A percentile compares a stretch with the other conserved stretches of the same genome.
These are phyloP conservation scores for Myiozetetes cayanensis DNA, from an alignment of 2,113 vertebrate species.

Conservation along the genomic window DNA sequence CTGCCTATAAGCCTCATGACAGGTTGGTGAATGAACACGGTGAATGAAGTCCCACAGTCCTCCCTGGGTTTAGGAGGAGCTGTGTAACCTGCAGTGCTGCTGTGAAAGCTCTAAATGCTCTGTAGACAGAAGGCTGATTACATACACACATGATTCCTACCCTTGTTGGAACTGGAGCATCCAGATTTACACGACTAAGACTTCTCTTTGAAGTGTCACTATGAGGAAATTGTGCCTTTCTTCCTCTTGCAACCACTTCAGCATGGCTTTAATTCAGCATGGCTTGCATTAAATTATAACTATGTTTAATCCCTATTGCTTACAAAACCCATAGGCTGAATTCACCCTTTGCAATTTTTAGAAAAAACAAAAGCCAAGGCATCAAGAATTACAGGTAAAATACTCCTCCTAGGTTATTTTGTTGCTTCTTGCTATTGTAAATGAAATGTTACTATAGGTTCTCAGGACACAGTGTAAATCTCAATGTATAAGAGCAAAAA, in stretches of 20 bases:
- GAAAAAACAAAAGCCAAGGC: neutral
- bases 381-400: neutral
- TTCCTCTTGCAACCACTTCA: neutral
- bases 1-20: neutral
- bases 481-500: neutral
- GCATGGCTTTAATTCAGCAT: neutral
- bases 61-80: neutral
- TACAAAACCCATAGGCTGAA: neutral
- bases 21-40: neutral
- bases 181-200: neutral
- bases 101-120: neutral
- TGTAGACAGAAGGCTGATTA: neutral
- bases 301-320: neutral
- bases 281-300: neutral
- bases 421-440: neutral
- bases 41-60: neutral
- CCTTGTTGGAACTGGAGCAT: constrained; percentile 1
- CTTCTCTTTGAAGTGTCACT: constrained; percentile 27
- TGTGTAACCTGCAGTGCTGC: neutral
- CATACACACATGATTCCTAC: neutral
- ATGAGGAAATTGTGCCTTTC: neutral
- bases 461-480: neutral
- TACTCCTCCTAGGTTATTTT: neutral
- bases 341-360: neutral
- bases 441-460: neutral